phyloP scores from a whole-genome alignment of 2,113 vertebrate genomes.

The Vidua chalybeata region DNA sequence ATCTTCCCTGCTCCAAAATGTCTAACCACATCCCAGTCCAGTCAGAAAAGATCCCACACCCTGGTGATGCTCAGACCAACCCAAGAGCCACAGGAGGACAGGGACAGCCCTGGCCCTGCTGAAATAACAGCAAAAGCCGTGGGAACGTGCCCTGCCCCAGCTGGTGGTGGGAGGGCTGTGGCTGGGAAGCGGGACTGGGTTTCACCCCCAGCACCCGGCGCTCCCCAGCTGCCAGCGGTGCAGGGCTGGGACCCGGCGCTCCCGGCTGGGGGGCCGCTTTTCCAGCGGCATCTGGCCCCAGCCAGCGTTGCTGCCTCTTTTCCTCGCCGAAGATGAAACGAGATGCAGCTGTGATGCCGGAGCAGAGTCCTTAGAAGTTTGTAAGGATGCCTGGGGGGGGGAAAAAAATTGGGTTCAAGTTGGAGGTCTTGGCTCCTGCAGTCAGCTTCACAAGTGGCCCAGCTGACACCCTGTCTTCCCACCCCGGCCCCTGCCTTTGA shows the following conservation, averaged over 20 bases:
- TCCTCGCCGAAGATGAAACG: background rate
- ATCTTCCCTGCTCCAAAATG: background rate
- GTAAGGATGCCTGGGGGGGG: background rate
- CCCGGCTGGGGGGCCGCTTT: rapidly evolving
- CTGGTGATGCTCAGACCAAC: background rate
- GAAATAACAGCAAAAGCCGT: background rate
- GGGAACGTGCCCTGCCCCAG: background rate
- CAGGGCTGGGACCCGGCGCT: rapidly evolving
- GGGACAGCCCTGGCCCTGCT: background rate
- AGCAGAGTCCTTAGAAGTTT: background rate
- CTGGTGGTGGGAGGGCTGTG: background rate
- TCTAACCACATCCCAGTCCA: rapidly evolving
- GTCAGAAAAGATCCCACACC: background rate
- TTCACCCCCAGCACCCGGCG: background rate
- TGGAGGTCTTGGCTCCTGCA: constrained; percentile 39
- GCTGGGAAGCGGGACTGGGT: background rate
- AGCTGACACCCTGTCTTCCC: constrained; percentile 31
- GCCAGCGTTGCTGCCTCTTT: background rate
- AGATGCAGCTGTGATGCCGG: background rate
- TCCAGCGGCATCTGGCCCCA: background rate
- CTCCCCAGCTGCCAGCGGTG: background rate
- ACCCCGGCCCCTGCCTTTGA: constrained; percentile 54
- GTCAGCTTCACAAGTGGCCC: constrained; percentile 56
- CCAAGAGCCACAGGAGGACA: rapidly evolving
- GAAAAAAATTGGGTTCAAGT: background rate